These are phyloP conservation scores for Astreopora myriophthalma DNA, from an alignment of 64 coral and sea anemone species.

Conservation along the genomic window DNA sequence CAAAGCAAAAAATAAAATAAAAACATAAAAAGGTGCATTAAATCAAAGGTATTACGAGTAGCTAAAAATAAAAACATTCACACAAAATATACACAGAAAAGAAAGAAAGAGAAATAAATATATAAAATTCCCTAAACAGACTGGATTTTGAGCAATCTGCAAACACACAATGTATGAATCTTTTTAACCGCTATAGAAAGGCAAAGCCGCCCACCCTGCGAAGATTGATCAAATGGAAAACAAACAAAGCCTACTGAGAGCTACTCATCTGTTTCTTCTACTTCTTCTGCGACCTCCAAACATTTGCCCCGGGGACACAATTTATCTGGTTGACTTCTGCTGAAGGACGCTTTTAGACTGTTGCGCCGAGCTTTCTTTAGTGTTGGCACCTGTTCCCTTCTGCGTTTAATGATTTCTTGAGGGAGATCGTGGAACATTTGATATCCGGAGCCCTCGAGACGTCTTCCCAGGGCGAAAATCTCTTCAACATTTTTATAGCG, in stretches of 20 bases:
- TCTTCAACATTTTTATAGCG: conserved; percentile 28
- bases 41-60: no score
- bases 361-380: not conserved
- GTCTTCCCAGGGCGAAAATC: not conserved
- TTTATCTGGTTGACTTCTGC: conserved; percentile 9
- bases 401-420: not conserved
- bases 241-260: not conserved
- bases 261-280: not conserved
- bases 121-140: no score
- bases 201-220: no score
- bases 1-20: no score
- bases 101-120: no score
- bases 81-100: no score
- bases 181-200: no score
- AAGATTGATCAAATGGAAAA: no score
- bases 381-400: not conserved
- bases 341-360: not conserved
- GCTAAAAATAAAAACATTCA: no score
- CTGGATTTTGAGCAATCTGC: no score
- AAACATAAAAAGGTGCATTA: no score
- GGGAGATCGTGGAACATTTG: conserved; percentile 38
- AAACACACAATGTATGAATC: no score
- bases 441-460: conserved; percentile 4
- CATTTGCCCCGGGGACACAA: not conserved
- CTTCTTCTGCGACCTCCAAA: not conserved